phyloP scores from a whole-genome alignment of 2,888 invertebrate genomes.

The Vandiemenella viatica region DNA sequence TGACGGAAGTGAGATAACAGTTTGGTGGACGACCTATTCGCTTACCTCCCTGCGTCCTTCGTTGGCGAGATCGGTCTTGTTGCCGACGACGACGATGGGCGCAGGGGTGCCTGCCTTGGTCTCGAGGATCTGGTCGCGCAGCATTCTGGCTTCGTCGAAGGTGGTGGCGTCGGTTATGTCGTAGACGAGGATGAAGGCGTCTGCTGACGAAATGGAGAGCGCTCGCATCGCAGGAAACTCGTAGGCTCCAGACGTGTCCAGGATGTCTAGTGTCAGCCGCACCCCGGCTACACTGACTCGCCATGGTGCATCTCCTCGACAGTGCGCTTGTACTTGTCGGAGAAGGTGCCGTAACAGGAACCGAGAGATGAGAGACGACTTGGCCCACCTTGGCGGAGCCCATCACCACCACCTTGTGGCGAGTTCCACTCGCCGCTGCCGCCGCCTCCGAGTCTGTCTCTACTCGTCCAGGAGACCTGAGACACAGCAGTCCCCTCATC shows the following conservation, averaged over 20 bases:
- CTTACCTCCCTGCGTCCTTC: slow-evolving; percentile 32
- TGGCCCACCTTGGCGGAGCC: slow-evolving; percentile 82
- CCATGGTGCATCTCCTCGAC: slow-evolving; percentile 93
- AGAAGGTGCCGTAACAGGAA: slow-evolving; percentile 81
- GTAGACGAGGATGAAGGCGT: slow-evolving; percentile 91
- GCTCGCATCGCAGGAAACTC: slow-evolving; percentile 95
- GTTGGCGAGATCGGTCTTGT: slow-evolving; percentile 73
- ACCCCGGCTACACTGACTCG: slow-evolving; percentile 57
- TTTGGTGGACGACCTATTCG: no score
- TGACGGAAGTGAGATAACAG: no score
- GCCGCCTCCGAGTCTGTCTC: slow-evolving; percentile 1
- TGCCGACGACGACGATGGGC: slow-evolving; percentile 93
- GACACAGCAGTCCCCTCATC: no score
- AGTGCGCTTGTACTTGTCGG: slow-evolving; percentile 82
- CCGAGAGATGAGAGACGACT: slow-evolving; percentile 83
- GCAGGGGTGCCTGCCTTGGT: slow-evolving; percentile 63
- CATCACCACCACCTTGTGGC: slow-evolving; percentile 70
- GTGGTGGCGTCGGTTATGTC: slow-evolving; percentile 72
- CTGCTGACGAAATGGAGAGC: slow-evolving; percentile 84
- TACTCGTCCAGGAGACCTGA: slow-evolving; percentile 12
- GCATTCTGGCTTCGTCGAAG: slow-evolving; percentile 60
- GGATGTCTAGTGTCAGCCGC: slow-evolving; percentile 67
- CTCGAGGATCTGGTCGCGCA: slow-evolving; percentile 69
- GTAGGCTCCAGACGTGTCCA: slow-evolving; percentile 81
- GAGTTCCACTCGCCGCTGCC: slow-evolving; percentile 33